Evolutionary conservation across 92 coral and sea anemone species (phyloP), one percentile per base, ranked within the genome.

Genomic region (Porites divaricata): DNA sequence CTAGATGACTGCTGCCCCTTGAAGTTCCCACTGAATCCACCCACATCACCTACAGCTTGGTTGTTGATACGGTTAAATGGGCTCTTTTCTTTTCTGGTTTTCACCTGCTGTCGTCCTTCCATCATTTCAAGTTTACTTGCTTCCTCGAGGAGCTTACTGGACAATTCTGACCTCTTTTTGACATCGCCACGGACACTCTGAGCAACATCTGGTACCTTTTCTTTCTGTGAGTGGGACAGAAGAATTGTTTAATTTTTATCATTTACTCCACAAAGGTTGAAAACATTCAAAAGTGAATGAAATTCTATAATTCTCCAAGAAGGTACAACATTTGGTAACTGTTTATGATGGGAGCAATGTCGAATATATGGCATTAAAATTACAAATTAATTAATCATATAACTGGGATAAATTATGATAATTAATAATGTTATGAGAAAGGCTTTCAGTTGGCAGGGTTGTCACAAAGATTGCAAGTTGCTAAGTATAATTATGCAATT

Each of bases 161-260:
- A 85, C 26, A 96, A 80, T 83, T 96, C 97, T 21, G 99, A 96
- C n/a, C 99, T 92, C 83, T 96, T 96, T 81, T 95, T 92, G 79
- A 83, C 85, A 57, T 89, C 95, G 58, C 86, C 68, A 71, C 96
- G 93, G 78, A 94, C 82, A 63, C 85, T 93, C 71, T 85, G 88
- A 19, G 98, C 96, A 16, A 77, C 85, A 2, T 81, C 85, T 62
- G 99, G 99, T 35, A 53, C 83, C 64, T 95, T 96, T 62, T 89
- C 93, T 89, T 96, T 96, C 99, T 96, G 83, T 35, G 67, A 19
- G 57, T 1, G 67, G 26, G 52, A 71, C 3, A 81, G 71, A 54
- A 12, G 24, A 56, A 8, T 58, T 41, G 21, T 21, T 74, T 74
- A 13, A 35, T 35, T 35, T 35, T 35, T 35, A 35, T 35, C 45